phyloP scores from a whole-genome alignment of 2,113 vertebrate species.

The Cricetomys ansorgei region DNA sequence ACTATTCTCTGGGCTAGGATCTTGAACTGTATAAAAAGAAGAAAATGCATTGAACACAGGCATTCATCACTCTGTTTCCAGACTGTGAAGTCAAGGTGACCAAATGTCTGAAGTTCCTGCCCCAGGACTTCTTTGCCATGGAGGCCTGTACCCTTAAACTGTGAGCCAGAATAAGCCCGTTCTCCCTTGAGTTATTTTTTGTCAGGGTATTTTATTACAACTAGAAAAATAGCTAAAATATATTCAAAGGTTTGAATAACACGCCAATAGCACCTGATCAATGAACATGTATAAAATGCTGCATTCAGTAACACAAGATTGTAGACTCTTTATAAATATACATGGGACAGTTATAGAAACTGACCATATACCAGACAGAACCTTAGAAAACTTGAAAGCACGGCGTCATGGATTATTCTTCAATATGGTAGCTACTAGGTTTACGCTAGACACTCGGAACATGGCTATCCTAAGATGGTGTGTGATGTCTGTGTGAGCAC shows the following conservation, averaged over 20 bases:
- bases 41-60: neutral
- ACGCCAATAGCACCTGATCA: neutral
- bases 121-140: neutral
- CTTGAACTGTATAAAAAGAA: neutral
- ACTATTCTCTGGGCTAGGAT: neutral
- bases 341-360: neutral
- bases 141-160: neutral
- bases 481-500: too few relatives aligned
- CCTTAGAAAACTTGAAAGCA: constrained; percentile 5
- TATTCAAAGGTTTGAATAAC: neutral
- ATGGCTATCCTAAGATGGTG: neutral
- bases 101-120: neutral
- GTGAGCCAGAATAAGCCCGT: neutral
- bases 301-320: neutral
- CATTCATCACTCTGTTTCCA: neutral
- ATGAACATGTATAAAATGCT: neutral
- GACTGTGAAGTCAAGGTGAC: neutral
- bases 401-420: neutral
- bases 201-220: neutral
- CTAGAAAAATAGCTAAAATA: neutral
- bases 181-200: neutral
- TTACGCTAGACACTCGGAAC: neutral
- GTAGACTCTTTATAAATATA: neutral
- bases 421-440: neutral
- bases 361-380: neutral